Conservation (phyloP, 1,140 invertebrate genomes). For the Pogonus chalceus region DNA sequence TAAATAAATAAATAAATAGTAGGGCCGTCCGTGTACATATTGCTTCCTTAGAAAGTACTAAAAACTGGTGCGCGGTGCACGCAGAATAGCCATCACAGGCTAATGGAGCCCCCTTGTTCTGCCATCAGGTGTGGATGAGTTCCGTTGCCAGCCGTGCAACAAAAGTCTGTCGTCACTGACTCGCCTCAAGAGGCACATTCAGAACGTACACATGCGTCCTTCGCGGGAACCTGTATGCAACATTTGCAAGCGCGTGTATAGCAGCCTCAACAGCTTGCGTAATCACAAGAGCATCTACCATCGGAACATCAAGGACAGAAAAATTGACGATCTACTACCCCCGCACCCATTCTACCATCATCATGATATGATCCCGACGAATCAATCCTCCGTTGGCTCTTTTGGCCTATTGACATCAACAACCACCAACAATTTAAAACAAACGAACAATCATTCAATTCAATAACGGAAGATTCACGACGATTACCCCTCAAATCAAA, state of each 20-base stretch:
- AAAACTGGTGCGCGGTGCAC: slow-evolving; percentile 2
- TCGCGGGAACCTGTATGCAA: slow-evolving; percentile 78
- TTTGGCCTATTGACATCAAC: no score
- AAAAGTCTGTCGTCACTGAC: slow-evolving; percentile 75
- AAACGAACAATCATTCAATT: no score
- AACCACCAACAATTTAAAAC: no score
- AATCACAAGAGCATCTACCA: slow-evolving; percentile 87
- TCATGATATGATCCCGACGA: slow-evolving; percentile 23
- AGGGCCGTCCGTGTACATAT: not conserved
- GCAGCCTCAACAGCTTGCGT: slow-evolving; percentile 73
- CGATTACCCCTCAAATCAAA: no score
- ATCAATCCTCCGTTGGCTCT: no score
- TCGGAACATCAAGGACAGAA: slow-evolving; percentile 48
- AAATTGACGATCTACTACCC: slow-evolving; percentile 23
- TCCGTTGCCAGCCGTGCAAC: slow-evolving; percentile 80
- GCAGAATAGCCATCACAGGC: slow-evolving; percentile 18
- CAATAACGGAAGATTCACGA: no score
- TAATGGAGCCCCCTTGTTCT: slow-evolving; percentile 24
- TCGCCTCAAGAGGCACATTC: slow-evolving; percentile 73
- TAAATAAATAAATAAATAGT: no score
- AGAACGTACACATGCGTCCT: slow-evolving; percentile 76
- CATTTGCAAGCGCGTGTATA: slow-evolving; percentile 79
- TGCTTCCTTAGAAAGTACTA: slow-evolving; percentile 6
- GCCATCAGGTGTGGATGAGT: slow-evolving; percentile 54
- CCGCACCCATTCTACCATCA: slow-evolving; percentile 1